Evolutionary conservation across 2,113 vertebrate genomes (phyloP).

Genomic region (Carassius gibelio): DNA sequence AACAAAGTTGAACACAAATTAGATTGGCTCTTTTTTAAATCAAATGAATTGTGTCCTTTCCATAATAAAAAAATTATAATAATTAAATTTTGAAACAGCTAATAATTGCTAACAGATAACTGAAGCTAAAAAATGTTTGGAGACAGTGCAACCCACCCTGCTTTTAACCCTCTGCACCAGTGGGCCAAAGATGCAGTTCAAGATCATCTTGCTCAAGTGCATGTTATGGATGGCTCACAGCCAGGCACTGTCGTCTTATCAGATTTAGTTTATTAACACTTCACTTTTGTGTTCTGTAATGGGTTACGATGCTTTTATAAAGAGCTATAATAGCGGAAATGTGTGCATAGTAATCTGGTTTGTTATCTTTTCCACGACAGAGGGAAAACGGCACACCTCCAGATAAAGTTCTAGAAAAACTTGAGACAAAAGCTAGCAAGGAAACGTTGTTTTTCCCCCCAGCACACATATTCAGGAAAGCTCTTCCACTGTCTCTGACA

Average conservation of each 20-base stretch:
- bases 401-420: conserved; percentile 8
- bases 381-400: conserved; percentile 39
- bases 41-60: background rate
- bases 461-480: conserved; percentile 18
- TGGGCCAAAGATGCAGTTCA: conserved; percentile 10
- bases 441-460: background rate
- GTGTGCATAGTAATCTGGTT: conserved; percentile 46
- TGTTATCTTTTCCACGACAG: conserved; percentile 39
- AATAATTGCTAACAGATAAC: background rate
- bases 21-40: background rate
- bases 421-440: conserved; percentile 14
- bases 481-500: background rate
- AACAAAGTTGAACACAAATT: background rate
- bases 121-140: background rate
- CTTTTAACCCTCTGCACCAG: background rate
- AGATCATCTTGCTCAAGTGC: conserved; percentile 1
- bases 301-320: conserved; percentile 43
- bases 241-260: conserved; percentile 47
- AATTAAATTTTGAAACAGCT: background rate
- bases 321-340: conserved; percentile 16
- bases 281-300: conserved; percentile 31
- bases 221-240: conserved; percentile 28
- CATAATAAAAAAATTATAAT: background rate
- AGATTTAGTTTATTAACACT: conserved; percentile 32
- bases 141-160: background rate